Evolutionary conservation across 2,113 vertebrate species (phyloP), one percentile per base, ranked within the genome.

Genomic region (Silurus glanis): DNA sequence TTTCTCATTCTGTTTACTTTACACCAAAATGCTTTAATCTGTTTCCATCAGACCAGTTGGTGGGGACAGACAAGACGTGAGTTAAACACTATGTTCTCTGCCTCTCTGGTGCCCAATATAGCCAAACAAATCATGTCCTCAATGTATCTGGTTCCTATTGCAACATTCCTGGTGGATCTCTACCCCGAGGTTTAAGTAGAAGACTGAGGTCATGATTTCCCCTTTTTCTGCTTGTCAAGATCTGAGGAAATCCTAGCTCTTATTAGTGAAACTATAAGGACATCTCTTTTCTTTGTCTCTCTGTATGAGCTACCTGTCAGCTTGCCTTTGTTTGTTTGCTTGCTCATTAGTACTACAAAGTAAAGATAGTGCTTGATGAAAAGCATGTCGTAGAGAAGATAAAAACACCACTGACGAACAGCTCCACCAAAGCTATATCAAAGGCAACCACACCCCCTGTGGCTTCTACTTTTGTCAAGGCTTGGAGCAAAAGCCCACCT

Each of bases 341-440:
- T 17, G 3, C 79, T 91, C 83, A 92, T 92, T 92, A 91, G 86
- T 89, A 92, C 86, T 87, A 91, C 78, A 92, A 92, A 92, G 90
- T 80, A 64, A 82, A 55, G 28, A 25, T 45, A 72, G 14, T 28
- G 61, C 80, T 62, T 59, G 75, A 85, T 85, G 49, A 86, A 85
- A 87, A 69, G 21, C 55, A 75, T 37, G 83, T 91, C 74, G 53
- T 82, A 58, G 17, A 62, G 71, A 9, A 90, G 75, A 92, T 90
- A 86, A 91, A 37, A 92, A 90, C 89, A 62, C 12, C 10, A 47
- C 47, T 9, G 75, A 88, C 14, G 74, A 21, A 64, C 67, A 82
- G 66, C 89, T 91, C 86, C 88, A 85, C 86, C 90, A 90, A 91
- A 87, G 84, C 83, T n/a, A 78, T 85, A 91, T 92, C 91, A 91